phyloP scores from a whole-genome alignment of 2,888 invertebrate genomes.

The Pyrochroa serraticornis region DNA sequence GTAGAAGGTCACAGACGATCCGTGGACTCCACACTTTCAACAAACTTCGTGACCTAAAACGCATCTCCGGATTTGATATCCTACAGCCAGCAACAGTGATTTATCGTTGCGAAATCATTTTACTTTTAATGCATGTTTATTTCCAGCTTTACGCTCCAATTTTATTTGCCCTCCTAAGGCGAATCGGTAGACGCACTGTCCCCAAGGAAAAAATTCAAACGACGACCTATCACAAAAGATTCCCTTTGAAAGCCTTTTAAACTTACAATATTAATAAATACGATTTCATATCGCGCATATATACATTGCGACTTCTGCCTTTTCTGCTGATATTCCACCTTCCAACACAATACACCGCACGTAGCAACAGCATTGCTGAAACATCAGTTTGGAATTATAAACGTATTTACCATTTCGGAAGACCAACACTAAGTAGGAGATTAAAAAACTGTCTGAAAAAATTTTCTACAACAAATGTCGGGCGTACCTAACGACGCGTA shows the following conservation, averaged over 20 bases:
- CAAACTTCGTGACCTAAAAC: conserved; percentile 18
- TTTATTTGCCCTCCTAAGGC: conserved; percentile 12
- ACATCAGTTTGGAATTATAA: too few species aligned
- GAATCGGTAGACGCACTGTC: not conserved
- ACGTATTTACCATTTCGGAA: too few species aligned
- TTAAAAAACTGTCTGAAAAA: too few species aligned
- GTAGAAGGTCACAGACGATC: conserved; percentile 22
- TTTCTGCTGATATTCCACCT: too few species aligned
- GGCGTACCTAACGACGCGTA: too few species aligned
- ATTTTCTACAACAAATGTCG: too few species aligned
- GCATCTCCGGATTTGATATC: conserved; percentile 6
- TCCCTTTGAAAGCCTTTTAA: conserved; percentile 5
- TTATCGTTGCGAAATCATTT: conserved; percentile 22
- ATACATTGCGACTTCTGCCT: too few species aligned
- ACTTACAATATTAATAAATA: conserved; percentile 13
- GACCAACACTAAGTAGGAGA: too few species aligned
- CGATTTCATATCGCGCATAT: not conserved
- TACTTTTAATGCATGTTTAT: conserved; percentile 24
- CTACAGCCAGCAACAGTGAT: conserved; percentile 6
- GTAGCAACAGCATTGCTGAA: too few species aligned
- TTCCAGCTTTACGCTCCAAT: conserved; percentile 16
- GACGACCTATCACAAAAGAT: conserved; percentile 7
- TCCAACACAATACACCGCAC: too few species aligned
- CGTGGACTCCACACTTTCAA: conserved; percentile 15
- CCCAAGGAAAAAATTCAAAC: too few species aligned